Evolutionary conservation across 1,140 invertebrate species (phyloP).

Genomic region (Rhizoglyphus robini): DNA sequence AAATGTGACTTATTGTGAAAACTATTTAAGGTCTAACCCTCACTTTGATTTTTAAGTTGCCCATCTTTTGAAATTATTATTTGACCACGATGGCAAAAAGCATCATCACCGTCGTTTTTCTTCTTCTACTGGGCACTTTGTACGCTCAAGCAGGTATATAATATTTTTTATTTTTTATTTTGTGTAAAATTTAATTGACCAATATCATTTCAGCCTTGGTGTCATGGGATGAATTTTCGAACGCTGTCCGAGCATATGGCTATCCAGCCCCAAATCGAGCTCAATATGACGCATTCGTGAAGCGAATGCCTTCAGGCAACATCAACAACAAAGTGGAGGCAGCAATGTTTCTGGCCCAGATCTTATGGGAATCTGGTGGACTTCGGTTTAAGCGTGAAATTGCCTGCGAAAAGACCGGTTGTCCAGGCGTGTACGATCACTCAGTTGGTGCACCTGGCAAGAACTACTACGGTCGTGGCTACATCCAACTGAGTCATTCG

Average conservation of each 20-base stretch:
- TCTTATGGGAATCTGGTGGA: conserved; percentile 16
- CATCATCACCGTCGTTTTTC: too few relatives aligned
- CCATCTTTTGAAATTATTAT: too few relatives aligned
- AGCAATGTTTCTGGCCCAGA: conserved; percentile 7
- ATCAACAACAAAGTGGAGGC: not conserved
- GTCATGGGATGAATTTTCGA: not conserved
- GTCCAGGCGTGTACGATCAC: conserved; percentile 7
- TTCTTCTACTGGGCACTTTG: too few relatives aligned
- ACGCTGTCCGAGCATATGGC: not conserved
- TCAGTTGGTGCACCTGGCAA: conserved; percentile 9
- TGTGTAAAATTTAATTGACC: too few relatives aligned
- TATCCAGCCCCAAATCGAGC: not conserved
- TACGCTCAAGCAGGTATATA: too few relatives aligned
- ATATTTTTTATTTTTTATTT: too few relatives aligned
- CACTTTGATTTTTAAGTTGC: too few relatives aligned
- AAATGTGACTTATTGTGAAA: too few relatives aligned
- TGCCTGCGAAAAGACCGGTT: not conserved
- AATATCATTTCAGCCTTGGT: too few relatives aligned
- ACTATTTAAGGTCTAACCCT: too few relatives aligned
- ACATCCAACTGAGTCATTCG: conserved; percentile 10
- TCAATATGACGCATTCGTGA: conserved; percentile 12
- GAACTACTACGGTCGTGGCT: conserved; percentile 14
- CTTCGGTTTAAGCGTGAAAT: conserved; percentile 14
- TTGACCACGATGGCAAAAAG: too few relatives aligned
- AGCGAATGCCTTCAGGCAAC: not conserved